Percentiles rank a stretch among this genome's conserved stretches.
Evolutionary conservation across 2,888 invertebrate species (phyloP).

Genomic region (Aphrophora alni): DNA sequence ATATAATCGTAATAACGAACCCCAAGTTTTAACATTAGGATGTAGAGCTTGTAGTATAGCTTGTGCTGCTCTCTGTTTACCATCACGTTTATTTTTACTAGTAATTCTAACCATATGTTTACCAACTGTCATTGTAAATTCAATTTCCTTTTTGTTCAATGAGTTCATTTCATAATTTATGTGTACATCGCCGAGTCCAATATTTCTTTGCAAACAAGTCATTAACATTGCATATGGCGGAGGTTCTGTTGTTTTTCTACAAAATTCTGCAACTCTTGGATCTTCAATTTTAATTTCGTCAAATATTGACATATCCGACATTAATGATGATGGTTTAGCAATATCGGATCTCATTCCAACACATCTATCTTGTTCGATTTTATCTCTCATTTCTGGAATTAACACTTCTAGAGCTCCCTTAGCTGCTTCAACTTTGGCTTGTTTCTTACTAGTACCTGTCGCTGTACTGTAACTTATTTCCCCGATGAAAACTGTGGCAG

Average conservation of each 20-base stretch:
- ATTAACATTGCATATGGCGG: slow-evolving; percentile 92
- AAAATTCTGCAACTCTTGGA: slow-evolving; percentile 92
- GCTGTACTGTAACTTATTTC: slow-evolving; percentile 94
- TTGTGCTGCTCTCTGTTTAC: slow-evolving; percentile 96
- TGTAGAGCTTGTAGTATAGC: slow-evolving; percentile 91
- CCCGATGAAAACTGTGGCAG: slow-evolving; percentile 91
- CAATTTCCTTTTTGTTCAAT: slow-evolving; percentile 88
- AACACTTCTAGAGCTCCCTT: slow-evolving; percentile 87
- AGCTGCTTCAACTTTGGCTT: slow-evolving; percentile 94
- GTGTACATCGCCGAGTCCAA: slow-evolving; percentile 87
- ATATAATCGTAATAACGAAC: slow-evolving; percentile 90
- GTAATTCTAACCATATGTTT: slow-evolving; percentile 88
- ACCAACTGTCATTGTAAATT: slow-evolving; percentile 93
- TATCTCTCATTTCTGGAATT: slow-evolving; percentile 89
- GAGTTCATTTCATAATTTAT: slow-evolving; percentile 87
- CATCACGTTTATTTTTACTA: slow-evolving; percentile 96
- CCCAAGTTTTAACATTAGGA: slow-evolving; percentile 95
- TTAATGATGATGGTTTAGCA: slow-evolving; percentile 58
- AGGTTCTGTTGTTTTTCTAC: slow-evolving; percentile 95
- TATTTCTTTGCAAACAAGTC: slow-evolving; percentile 92
- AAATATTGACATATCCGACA: slow-evolving; percentile 68
- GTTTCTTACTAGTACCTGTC: slow-evolving; percentile 93
- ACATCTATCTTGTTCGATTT: slow-evolving; percentile 69
- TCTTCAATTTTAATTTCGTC: slow-evolving; percentile 94
- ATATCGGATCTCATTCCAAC: slow-evolving; percentile 56